A percentile compares a stretch with the other conserved stretches of the same genome.
Evolutionary conservation across 2,113 vertebrate genomes (phyloP).

Genomic region (Festucalex cinctus): DNA sequence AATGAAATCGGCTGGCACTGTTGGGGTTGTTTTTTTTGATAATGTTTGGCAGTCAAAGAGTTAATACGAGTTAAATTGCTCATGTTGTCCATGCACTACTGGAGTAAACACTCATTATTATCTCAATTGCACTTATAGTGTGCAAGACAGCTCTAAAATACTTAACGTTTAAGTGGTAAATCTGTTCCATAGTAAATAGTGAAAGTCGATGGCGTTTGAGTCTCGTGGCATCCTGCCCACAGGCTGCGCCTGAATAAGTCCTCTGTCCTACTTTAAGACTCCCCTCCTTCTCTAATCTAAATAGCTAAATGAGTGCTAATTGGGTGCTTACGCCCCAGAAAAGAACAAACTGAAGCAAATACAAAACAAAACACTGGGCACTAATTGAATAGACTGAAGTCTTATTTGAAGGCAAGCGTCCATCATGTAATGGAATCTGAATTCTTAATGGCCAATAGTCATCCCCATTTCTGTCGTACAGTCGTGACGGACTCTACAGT

Average conservation of each 20-base stretch:
- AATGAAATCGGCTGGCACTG: too few species aligned
- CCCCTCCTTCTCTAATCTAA: constrained; percentile 31
- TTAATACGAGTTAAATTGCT: not conserved
- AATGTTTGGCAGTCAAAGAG: too few species aligned
- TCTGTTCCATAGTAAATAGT: constrained; percentile 13
- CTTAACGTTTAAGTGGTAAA: constrained; percentile 10
- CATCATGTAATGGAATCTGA: constrained; percentile 10
- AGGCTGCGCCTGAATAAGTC: constrained; percentile 45
- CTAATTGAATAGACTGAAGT: constrained; percentile 30
- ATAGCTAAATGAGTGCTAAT: constrained; percentile 54
- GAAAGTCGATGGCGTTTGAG: constrained; percentile 12
- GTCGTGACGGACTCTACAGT: too few species aligned
- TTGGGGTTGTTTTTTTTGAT: too few species aligned
- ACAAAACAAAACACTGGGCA: constrained; percentile 17
- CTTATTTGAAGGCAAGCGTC: constrained; percentile 29
- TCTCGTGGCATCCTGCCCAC: constrained; percentile 35
- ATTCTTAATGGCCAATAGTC: too few species aligned
- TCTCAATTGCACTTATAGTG: not conserved
- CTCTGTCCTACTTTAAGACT: constrained; percentile 40
- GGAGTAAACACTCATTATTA: not conserved
- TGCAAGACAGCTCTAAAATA: not conserved
- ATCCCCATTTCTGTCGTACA: too few species aligned
- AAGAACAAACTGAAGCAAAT: constrained; percentile 39
- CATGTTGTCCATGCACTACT: not conserved
- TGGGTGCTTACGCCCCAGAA: constrained; percentile 37